phyloP scores from a whole-genome alignment of 2,888 invertebrate species.

The Zhengitettix transpicula region DNA sequence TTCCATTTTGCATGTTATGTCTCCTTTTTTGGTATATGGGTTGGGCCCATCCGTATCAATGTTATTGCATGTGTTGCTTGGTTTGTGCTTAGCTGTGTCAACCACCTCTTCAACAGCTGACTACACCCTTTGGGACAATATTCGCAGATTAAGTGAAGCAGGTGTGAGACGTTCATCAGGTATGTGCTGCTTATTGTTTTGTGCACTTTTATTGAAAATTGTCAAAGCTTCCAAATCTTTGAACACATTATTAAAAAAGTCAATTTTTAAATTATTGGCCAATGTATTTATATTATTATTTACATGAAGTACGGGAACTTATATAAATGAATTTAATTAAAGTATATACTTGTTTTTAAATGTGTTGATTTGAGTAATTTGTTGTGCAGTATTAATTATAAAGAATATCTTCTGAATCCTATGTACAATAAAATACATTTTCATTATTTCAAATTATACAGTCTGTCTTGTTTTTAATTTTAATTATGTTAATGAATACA shows the following conservation, averaged over 20 bases:
- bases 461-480: no score
- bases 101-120: neutral
- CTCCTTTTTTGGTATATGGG: no score
- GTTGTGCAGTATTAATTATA: neutral
- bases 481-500: no score
- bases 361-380: neutral
- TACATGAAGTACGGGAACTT: neutral
- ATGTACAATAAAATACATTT: no score
- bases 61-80: constrained; percentile 16
- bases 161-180: constrained; percentile 61
- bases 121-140: constrained; percentile 45
- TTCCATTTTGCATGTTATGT: no score
- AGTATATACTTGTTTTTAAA: neutral
- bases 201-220: neutral
- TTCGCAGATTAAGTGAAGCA: constrained; percentile 57
- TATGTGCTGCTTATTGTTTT: constrained; percentile 22
- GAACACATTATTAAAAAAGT: neutral
- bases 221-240: no score
- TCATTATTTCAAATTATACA: no score
- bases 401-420: no score
- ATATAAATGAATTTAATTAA: neutral
- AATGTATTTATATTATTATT: neutral
- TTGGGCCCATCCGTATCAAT: neutral
- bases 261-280: neutral
- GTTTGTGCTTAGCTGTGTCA: constrained; percentile 15